Percentiles rank a stretch among this genome's conserved stretches.
These are phyloP conservation scores for Betta splendens DNA, from an alignment of 2,797 vertebrate species.

Conservation along the genomic window DNA sequence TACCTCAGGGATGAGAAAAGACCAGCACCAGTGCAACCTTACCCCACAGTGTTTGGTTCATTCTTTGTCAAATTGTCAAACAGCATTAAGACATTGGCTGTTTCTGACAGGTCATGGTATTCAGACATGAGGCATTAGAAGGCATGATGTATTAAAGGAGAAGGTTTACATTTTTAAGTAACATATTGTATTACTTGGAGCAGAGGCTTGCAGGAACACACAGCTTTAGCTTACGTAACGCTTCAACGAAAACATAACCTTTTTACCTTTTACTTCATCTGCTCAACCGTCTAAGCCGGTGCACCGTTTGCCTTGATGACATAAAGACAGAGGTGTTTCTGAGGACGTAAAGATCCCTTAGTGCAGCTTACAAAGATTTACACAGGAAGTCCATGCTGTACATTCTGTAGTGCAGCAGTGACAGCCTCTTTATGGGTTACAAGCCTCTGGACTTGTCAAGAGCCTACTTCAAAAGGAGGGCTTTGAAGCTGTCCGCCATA, in stretches of 20 bases:
- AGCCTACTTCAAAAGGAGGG: slow-evolving; percentile 59
- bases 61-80: slow-evolving; percentile 39
- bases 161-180: slow-evolving; percentile 26
- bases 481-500: slow-evolving; percentile 60
- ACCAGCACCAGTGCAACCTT: slow-evolving; percentile 15
- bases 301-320: slow-evolving; percentile 42
- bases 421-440: slow-evolving; percentile 33
- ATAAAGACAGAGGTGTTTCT: slow-evolving; percentile 17
- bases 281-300: neutral
- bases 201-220: neutral
- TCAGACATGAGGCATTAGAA: neutral
- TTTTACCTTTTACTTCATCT: neutral
- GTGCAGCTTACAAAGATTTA: slow-evolving; percentile 29
- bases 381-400: slow-evolving; percentile 12
- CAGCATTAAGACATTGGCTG: slow-evolving; percentile 6
- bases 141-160: slow-evolving; percentile 5
- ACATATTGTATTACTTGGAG: slow-evolving; percentile 7
- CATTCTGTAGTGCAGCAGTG: slow-evolving; percentile 9
- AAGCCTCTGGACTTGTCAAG: slow-evolving; percentile 43
- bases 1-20: slow-evolving; percentile 18
- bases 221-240: slow-evolving; percentile 9
- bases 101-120: slow-evolving; percentile 24
- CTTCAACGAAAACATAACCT: neutral
- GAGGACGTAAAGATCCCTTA: slow-evolving; percentile 15
- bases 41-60: slow-evolving; percentile 25